Evolutionary conservation across 2,113 vertebrate genomes (phyloP).

Genomic region (Vombatus ursinus): DNA sequence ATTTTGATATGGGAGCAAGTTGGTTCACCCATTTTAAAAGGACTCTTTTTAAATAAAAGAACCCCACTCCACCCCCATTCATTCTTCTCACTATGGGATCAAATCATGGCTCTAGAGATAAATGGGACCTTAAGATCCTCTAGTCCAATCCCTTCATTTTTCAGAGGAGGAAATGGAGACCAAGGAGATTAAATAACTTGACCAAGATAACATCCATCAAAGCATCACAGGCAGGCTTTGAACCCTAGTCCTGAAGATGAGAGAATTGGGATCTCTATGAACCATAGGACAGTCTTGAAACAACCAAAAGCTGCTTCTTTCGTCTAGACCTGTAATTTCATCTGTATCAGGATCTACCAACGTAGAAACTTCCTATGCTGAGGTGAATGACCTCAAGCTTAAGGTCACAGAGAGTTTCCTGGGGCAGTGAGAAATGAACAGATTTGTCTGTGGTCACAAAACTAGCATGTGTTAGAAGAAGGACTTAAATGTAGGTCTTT

Average conservation of each 20-base stretch:
- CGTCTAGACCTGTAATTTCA: neutral
- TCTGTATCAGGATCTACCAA: neutral
- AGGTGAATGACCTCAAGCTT: neutral
- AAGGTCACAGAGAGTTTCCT: neutral
- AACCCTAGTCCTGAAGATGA: neutral
- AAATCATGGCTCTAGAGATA: neutral
- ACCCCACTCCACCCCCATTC: neutral
- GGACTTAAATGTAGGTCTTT: neutral
- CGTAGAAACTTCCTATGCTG: neutral
- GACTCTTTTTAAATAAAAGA: neutral
- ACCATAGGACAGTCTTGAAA: neutral
- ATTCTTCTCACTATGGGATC: neutral
- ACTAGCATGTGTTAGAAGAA: neutral
- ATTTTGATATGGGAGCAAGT: slow-evolving; percentile 38
- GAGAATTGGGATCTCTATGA: neutral
- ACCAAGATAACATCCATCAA: neutral
- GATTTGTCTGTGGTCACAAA: neutral
- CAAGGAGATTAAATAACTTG: neutral
- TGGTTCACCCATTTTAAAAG: slow-evolving; percentile 9
- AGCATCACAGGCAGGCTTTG: neutral
- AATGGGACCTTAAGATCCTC: neutral
- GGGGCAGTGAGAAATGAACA: neutral
- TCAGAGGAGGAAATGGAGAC: neutral
- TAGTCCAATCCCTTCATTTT: neutral
- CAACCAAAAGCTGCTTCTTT: neutral